A percentile compares a stretch with the other conserved stretches of the same genome.
These are phyloP conservation scores for Bellardia pandia DNA, from an alignment of 2,888 invertebrate species.

Conservation along the genomic window DNA sequence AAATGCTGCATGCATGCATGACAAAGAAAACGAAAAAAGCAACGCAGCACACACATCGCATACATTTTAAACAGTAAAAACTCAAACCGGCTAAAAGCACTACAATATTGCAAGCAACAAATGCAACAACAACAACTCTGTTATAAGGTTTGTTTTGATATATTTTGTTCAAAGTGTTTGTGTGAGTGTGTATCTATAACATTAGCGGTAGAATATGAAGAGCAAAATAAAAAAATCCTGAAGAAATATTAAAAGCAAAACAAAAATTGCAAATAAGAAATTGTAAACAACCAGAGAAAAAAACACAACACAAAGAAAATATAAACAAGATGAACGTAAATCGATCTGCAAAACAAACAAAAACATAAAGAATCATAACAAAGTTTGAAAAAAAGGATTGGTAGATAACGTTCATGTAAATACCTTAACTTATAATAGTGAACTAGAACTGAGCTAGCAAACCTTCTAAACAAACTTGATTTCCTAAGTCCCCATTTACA, in stretches of 20 bases:
- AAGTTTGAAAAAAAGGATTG: neutral
- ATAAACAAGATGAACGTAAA: conserved; percentile 18
- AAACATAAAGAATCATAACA: conserved; percentile 8
- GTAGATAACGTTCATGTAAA: neutral
- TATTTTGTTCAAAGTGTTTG: neutral
- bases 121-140: conserved; percentile 3
- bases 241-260: conserved; percentile 78
- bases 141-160: conserved; percentile 51
- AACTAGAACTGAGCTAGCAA: neutral
- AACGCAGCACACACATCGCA: conserved; percentile 2
- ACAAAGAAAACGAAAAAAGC: conserved; percentile 38
- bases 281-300: conserved; percentile 35
- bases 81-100: conserved; percentile 46
- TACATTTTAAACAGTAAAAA: conserved; percentile 4
- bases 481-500: too few species aligned
- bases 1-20: conserved; percentile 50
- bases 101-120: conserved; percentile 21
- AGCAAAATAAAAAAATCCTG: conserved; percentile 82
- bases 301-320: neutral
- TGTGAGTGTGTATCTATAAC: neutral
- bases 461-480: too few species aligned
- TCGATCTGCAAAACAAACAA: conserved; percentile 26
- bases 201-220: conserved; percentile 74
- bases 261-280: conserved; percentile 77
- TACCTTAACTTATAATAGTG: neutral